phyloP scores from a whole-genome alignment of 2,888 invertebrate genomes.

The Charanyca ferruginea region DNA sequence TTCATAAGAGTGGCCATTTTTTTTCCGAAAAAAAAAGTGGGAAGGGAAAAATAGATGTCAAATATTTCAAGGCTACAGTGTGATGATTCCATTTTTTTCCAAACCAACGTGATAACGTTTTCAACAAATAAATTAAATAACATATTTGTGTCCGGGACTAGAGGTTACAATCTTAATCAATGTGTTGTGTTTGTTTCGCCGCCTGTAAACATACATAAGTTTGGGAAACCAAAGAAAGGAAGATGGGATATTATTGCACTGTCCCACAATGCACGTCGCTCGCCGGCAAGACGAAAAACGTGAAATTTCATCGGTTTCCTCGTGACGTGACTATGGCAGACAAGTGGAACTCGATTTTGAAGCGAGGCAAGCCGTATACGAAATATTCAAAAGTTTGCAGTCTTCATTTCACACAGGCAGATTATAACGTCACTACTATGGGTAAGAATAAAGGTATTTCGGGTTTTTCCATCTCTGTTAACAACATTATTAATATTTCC shows the following conservation, averaged over 20 bases:
- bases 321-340: conserved; percentile 83
- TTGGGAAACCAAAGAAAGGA: conserved; percentile 64
- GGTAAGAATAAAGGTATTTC: conserved; percentile 89
- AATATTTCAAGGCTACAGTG: conserved; percentile 89
- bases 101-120: conserved; percentile 86
- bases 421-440: conserved; percentile 90
- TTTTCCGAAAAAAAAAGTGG: conserved; percentile 77
- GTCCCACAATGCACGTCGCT: conserved; percentile 90
- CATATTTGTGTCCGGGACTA: conserved; percentile 64
- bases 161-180: conserved; percentile 65
- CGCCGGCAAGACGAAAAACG: conserved; percentile 90
- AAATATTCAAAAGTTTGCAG: conserved; percentile 90
- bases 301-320: conserved; percentile 89
- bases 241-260: conserved; percentile 90
- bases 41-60: conserved; percentile 90
- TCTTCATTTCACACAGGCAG: conserved; percentile 86
- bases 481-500: conserved; percentile 72
- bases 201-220: conserved; percentile 61
- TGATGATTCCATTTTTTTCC: conserved; percentile 89
- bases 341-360: conserved; percentile 86
- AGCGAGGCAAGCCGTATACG: conserved; percentile 88
- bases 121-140: conserved; percentile 80
- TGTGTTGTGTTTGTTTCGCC: conserved; percentile 70
- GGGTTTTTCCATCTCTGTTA: conserved; percentile 82
- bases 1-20: conserved; percentile 76